These are phyloP conservation scores for Gibbula magus DNA, from an alignment of 2,888 invertebrate genomes.

Conservation along the genomic window DNA sequence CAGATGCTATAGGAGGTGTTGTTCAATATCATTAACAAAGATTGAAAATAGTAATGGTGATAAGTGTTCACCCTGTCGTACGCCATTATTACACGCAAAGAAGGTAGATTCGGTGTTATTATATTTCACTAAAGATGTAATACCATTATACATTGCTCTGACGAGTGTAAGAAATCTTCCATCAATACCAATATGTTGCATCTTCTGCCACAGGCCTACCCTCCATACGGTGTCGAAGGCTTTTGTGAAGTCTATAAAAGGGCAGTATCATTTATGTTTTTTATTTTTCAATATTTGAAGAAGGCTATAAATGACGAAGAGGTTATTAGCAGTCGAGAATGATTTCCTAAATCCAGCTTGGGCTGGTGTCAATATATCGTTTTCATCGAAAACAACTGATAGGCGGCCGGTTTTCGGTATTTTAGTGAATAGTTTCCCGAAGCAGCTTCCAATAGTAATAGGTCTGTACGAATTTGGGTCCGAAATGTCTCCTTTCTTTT, in stretches of 20 bases:
- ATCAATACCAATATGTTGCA: background rate
- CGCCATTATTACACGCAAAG: background rate
- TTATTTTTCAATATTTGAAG: background rate
- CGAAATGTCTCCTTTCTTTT: constrained; percentile 19
- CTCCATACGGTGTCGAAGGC: constrained; percentile 25
- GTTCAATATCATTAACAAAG: background rate
- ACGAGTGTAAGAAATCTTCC: background rate
- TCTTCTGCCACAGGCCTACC: constrained; percentile 20
- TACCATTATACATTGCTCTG: background rate
- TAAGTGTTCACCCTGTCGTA: background rate
- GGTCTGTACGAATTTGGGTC: constrained; percentile 25
- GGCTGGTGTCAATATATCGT: background rate
- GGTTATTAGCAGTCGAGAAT: constrained; percentile 11
- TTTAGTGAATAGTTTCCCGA: background rate
- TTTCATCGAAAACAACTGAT: background rate
- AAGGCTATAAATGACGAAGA: constrained; percentile 11
- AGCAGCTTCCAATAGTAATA: constrained; percentile 8
- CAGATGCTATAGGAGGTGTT: no score
- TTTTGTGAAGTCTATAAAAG: background rate
- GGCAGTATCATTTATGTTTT: constrained; percentile 1
- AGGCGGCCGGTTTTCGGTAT: background rate
- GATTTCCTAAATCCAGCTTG: background rate
- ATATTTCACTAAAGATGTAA: background rate
- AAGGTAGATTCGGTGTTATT: background rate
- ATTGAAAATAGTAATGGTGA: background rate